Percentiles rank a stretch among this genome's conserved stretches.
phyloP scores from a whole-genome alignment of 2,113 vertebrate species.

The Tachysurus fulvidraco region DNA sequence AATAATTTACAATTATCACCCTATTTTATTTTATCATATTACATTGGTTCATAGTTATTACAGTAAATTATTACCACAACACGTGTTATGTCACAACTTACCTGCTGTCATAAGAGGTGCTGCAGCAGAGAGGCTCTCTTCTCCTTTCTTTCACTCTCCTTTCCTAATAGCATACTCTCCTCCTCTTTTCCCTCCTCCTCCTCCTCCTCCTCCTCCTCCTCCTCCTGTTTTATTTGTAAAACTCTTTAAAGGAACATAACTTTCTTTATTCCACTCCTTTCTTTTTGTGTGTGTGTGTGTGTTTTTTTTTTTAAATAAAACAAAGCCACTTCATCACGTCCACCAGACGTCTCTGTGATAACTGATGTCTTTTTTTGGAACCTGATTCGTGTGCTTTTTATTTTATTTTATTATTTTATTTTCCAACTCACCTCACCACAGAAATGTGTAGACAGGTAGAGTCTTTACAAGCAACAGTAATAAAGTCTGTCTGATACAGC shows the following conservation, averaged over 20 bases:
- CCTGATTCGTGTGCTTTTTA: neutral
- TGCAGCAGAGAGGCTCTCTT: slow-evolving; percentile 12
- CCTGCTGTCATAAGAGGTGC: slow-evolving; percentile 5
- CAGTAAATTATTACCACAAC: neutral
- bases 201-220: slow-evolving; percentile 54
- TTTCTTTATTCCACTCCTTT: slow-evolving; percentile 71
- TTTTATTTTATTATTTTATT: neutral
- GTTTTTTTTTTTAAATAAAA: neutral
- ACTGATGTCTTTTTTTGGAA: slow-evolving; percentile 20
- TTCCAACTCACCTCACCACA: neutral
- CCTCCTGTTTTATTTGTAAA: slow-evolving; percentile 71
- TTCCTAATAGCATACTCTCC: slow-evolving; percentile 39
- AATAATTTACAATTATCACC: neutral
- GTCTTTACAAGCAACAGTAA: slow-evolving; percentile 26
- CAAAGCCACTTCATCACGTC: slow-evolving; percentile 74
- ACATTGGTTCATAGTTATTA: neutral
- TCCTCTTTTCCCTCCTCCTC: slow-evolving; percentile 69
- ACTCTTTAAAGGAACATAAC: slow-evolving; percentile 80
- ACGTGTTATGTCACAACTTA: neutral
- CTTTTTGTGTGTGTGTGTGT: too few relatives aligned
- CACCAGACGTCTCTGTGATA: slow-evolving; percentile 64
- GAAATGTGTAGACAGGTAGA: slow-evolving; percentile 44
- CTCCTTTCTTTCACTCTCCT: slow-evolving; percentile 25
- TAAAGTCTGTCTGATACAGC: slow-evolving; percentile 48
- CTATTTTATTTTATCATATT: neutral